Conservation (phyloP, 2,888 invertebrate species). For the Rhodophaea formosa region DNA sequence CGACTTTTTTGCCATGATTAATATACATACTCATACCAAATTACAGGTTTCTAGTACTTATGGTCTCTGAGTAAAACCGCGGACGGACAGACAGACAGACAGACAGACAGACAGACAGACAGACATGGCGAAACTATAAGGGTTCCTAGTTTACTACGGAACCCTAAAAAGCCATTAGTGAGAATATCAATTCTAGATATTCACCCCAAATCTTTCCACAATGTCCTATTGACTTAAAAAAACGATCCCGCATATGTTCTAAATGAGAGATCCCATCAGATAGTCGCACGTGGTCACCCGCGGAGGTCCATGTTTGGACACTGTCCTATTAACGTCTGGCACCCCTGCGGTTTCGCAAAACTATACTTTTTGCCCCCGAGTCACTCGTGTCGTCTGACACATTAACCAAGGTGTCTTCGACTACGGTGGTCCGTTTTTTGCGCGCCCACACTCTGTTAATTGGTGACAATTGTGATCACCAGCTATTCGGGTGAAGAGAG, state of each 20-base stretch:
- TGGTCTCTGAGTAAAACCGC: too few relatives aligned
- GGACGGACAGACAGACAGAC: too few relatives aligned
- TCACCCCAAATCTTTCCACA: slow-evolving; percentile 2
- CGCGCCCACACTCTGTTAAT: slow-evolving; percentile 62
- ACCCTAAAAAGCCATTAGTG: slow-evolving; percentile 11
- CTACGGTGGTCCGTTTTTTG: slow-evolving; percentile 72
- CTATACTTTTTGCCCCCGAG: slow-evolving; percentile 51
- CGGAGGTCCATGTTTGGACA: slow-evolving; percentile 71
- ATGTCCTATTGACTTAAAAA: slow-evolving; percentile 2
- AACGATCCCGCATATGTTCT: slow-evolving; percentile 18
- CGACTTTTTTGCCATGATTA: too few relatives aligned
- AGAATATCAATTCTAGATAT: slow-evolving; percentile 1
- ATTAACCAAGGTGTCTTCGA: slow-evolving; percentile 75
- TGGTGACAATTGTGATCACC: slow-evolving; percentile 77
- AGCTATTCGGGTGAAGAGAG: slow-evolving; percentile 68
- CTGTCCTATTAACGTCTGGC: slow-evolving; percentile 51
- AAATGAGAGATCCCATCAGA: slow-evolving; percentile 15
- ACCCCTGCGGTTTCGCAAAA: slow-evolving; percentile 68
- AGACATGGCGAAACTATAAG: too few relatives aligned
- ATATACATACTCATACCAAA: too few relatives aligned
- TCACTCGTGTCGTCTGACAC: slow-evolving; percentile 73
- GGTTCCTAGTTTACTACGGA: too few relatives aligned
- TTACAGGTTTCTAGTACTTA: too few relatives aligned
- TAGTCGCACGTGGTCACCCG: slow-evolving; percentile 46
- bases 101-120: too few relatives aligned